These are phyloP conservation scores for Galemys pyrenaicus DNA, from an alignment of 2,113 vertebrate genomes.

Conservation along the genomic window DNA sequence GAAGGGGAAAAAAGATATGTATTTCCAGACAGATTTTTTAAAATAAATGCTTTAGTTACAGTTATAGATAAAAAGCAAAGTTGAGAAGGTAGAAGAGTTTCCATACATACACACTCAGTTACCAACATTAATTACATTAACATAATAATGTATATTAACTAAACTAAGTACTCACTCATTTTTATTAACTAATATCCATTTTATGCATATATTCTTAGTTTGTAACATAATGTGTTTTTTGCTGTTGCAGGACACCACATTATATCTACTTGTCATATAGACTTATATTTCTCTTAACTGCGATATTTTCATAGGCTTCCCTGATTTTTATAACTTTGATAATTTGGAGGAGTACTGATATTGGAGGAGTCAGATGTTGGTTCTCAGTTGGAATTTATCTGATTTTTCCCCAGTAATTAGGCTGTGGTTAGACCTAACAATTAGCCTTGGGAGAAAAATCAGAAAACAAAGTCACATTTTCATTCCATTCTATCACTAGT, in stretches of 20 bases:
- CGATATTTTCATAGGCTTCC: neutral
- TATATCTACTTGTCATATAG: neutral
- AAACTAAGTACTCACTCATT: too few species aligned
- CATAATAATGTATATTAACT: too few species aligned
- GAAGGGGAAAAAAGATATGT: neutral
- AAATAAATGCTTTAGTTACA: neutral
- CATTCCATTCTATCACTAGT: neutral
- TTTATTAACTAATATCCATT: neutral
- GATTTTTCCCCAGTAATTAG: neutral
- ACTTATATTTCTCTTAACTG: neutral
- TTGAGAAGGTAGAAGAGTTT: neutral
- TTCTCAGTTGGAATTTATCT: neutral
- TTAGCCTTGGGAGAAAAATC: neutral
- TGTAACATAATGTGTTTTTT: neutral
- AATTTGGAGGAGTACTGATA: neutral
- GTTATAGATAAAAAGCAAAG: slow-evolving; percentile 8
- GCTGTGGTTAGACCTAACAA: neutral
- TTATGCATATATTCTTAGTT: neutral
- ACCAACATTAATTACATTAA: neutral
- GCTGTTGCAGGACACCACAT: neutral
- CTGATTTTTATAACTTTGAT: neutral
- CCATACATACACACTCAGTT: neutral
- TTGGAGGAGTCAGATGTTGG: neutral
- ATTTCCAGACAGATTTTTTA: neutral
- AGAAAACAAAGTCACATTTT: neutral